Percentiles rank a stretch among this genome's conserved stretches.
Evolutionary conservation across 2,888 invertebrate genomes (phyloP).

Genomic region (Heteromyza rotundicornis): DNA sequence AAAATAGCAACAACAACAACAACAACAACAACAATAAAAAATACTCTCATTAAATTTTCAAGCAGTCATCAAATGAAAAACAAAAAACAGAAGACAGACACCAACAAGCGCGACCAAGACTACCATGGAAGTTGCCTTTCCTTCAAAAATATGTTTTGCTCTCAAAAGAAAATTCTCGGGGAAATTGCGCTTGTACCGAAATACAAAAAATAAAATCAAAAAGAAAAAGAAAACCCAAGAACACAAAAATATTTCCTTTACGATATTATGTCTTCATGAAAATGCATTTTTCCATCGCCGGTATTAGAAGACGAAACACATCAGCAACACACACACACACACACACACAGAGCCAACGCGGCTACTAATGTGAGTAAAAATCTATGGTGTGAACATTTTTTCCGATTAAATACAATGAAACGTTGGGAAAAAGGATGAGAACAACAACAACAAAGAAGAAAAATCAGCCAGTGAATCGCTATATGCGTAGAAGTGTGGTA

Average conservation of each 20-base stretch:
- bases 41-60: conserved; percentile 6
- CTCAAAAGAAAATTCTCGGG: not conserved
- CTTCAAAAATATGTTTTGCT: conserved; percentile 4
- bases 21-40: conserved; percentile 5
- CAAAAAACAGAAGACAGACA: not conserved
- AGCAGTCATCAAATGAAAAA: not conserved
- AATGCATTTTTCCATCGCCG: not conserved
- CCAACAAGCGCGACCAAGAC: not conserved
- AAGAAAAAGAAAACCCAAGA: too few relatives aligned
- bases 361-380: conserved; percentile 1
- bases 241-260: too few relatives aligned
- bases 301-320: not conserved
- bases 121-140: not conserved
- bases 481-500: too few relatives aligned
- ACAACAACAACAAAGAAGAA: not conserved
- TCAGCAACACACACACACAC: not conserved
- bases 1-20: not conserved
- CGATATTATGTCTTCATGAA: too few relatives aligned
- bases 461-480: not conserved
- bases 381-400: not conserved
- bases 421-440: not conserved
- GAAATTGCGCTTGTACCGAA: too few relatives aligned
- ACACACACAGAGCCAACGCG: not conserved
- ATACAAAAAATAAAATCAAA: too few relatives aligned
- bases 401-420: conserved; percentile 1